Base-by-base conservation (phyloP, 2,888 invertebrate species). In the Dyspetes luteomarginatus region DNA sequence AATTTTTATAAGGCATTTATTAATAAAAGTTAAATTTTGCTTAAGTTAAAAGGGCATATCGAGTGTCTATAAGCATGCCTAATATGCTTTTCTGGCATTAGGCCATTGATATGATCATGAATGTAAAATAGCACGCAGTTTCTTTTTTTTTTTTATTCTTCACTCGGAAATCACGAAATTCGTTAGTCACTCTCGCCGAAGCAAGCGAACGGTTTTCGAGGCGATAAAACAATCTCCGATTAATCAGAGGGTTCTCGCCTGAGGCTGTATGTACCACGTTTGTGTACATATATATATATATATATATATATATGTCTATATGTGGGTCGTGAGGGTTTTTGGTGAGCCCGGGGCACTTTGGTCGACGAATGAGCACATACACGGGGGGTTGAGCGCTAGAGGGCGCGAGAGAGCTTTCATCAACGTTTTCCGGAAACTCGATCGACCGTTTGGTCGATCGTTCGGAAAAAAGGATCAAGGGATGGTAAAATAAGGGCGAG, bases 211-310 rank as follows among this genome's bases (percentile, higher is more conserved):
- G 72, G 48, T 52, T 58, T 72, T 65, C 64, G 71, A 71, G 36
- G 30, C 72, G 65, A 78, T 78, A 72, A 78, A 78, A 78, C 72
- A 78, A 78, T 78, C 78, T 72, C 72, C 78, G 78, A 78, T 78
- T 78, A 78, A 78, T 78, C 72, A 72, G 72, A 60, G 78, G 30
- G 60, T 58, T 78, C 67, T 67, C 72, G 65, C 67, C 67, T 41
- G 41, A 24, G 55, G 67, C 22, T 52, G 67, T 24, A 41, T 5
- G 24, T 36, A 15, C n/a, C 15, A 4, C 36, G 24, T 24, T 24
- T 26, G 19, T 41, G 12, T 12, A 60, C n/a, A 22, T 9, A 3
- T 9, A 12, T 60, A 4, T 30, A 15, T 28, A 55, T 0, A 28
- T 9, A 30, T 15, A 22, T 30, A 56, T 58, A 17, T 12, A 55